Conservation (phyloP, 92 coral and sea anemone genomes). For the Epizoanthus ramosus region DNA sequence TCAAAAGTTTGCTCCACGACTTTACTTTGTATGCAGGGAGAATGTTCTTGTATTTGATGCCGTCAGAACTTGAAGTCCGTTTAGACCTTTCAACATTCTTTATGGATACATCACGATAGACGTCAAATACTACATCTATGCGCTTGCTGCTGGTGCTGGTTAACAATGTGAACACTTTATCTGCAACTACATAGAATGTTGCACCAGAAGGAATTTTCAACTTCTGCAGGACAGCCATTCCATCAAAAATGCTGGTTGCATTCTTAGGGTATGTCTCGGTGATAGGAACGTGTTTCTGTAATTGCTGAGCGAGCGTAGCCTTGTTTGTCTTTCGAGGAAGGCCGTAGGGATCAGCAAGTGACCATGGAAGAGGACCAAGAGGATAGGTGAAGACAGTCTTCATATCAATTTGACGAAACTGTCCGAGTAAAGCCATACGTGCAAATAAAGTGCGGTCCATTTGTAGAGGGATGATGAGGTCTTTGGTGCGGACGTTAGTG, state of each 20-base stretch:
- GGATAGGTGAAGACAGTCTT: conserved; percentile 58
- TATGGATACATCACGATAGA: conserved; percentile 45
- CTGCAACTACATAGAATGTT: conserved; percentile 50
- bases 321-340: too few relatives aligned
- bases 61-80: conserved; percentile 44
- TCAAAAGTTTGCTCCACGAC: conserved; percentile 55
- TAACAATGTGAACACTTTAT: conserved; percentile 20
- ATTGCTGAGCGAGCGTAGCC: too few relatives aligned
- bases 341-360: too few relatives aligned
- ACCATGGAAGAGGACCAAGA: too few relatives aligned
- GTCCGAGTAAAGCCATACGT: conserved; percentile 67
- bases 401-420: conserved; percentile 65
- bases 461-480: conserved; percentile 50
- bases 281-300: too few relatives aligned
- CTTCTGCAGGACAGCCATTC: conserved; percentile 53
- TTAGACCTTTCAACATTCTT: conserved; percentile 52
- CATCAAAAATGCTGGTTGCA: too few relatives aligned
- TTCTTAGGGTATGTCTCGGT: too few relatives aligned
- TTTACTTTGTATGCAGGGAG: conserved; percentile 56
- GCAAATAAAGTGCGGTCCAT: conserved; percentile 59
- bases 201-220: conserved; percentile 45
- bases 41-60: conserved; percentile 21
- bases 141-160: conserved; percentile 38
- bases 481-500: conserved; percentile 54
- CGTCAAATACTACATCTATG: conserved; percentile 52